Base-by-base conservation (phyloP, 2,113 vertebrate species). In the Oplegnathus fasciatus region DNA sequence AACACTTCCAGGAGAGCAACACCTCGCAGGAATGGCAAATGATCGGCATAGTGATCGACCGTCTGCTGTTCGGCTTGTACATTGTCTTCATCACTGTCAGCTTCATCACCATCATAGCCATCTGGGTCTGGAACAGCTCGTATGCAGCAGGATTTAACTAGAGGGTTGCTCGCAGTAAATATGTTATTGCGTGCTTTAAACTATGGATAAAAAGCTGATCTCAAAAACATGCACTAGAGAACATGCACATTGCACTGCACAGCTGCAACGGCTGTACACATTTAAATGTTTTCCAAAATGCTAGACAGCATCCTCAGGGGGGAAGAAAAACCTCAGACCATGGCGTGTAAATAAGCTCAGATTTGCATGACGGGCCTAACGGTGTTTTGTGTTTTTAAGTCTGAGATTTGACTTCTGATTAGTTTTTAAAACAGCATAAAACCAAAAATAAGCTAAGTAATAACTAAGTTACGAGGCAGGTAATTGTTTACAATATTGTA, bases 1-100 rank as follows among this genome's bases (percentile, higher is more conserved):
- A 89, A 26, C 78, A 91, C 46, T 67, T 86, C 22, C 42, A 75
- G 3, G 83, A 69, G 3, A 76, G 30, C 67, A 46, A 75, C 4
- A 67, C 15, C n/a, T 15, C 66, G 0, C 18, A 94, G 65, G 94
- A 95, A 24, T 95, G 95, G 93, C 42, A 82, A 30, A 89, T 84
- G 91, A 83, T 94, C 0, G 89, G 92, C 30, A 64, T 82, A 5
- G 89, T 95, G 55, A 74, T 95, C 0, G 94, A 95, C 64, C 90
- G 94, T 0, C 50, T 94, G 26, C 88, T 96, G 48, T 94, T 95
- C 2, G 24, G 61, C 54, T 18, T 92, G 26, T 95, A 96, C 70
- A 34, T 88, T 4, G 0, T 94, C 79, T 95, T 95, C 84, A 88
- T 95, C 15, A 1, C 14, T 0, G 61, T 80, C 68, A 94, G 93